Evolutionary conservation across 2,113 vertebrate species (phyloP), one percentile per base, ranked within the genome.

Genomic region (Condylura cristata): DNA sequence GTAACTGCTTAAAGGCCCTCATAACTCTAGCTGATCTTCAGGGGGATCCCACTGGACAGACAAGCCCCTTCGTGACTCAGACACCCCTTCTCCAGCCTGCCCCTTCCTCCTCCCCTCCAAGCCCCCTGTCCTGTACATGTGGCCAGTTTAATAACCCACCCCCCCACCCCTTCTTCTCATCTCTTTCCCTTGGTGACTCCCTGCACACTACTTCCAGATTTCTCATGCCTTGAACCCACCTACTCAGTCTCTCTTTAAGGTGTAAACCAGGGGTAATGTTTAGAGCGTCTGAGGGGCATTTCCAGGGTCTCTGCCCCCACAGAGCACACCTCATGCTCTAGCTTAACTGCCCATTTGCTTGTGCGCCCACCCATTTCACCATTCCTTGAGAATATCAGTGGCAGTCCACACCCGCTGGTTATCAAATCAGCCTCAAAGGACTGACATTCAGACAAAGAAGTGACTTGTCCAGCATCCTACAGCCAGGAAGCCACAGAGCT

Each of bases 101-200:
- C 46, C 13, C 13, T 2, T 2, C 10, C 3, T 3, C 0, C 12
- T 56, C 6, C 26, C 39, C 8, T 17, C 9, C 10, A 2, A 14
- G 56, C 26, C 30, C 18, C 0, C 18, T 2, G 1, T 39, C 18
- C 60, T 41, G 12, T 2, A 16, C 2, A 12, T 1, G 4, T 8
- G 28, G 9, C 17, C 3, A 5, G 46, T 30, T 70, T 51, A 8
- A 26, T 74, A 65, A 32, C 18, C 51, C 17, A 20, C 5, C 22
- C 1, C 39, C 1, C 34, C 12, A 65, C 22, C 16, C 17, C 32
- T 12, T 48, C 46, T 12, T 48, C 41, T 66, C 11, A 10, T 46
- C 32, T 66, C 13, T 51, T 76, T 32, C 26, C 56, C 72, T 71
- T 8, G 4, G 6, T 51, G 46, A 60, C 24, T n/a, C n/a, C 13